Base-by-base conservation (phyloP, 2,113 vertebrate genomes). In the Rostratula benghalensis region DNA sequence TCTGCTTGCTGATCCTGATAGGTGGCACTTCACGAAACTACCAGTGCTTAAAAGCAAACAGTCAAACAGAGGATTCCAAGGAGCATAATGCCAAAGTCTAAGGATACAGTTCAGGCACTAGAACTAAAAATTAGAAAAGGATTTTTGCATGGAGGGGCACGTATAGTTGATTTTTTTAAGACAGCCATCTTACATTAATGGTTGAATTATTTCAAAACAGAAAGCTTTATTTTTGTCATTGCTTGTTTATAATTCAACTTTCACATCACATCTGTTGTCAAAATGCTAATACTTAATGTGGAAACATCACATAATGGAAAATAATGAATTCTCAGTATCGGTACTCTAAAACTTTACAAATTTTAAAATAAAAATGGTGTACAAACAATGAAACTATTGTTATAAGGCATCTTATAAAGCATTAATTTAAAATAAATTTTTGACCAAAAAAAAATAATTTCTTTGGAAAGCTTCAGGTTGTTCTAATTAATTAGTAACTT, bases 311-410 rank as follows among this genome's bases (percentile, higher is more conserved):
- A 48, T 48, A 87, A 50, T 7, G 28, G 27, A 89, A 83, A 83
- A 60, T 30, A 20, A 43, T 19, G 65, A n/a, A 54, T 53, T 82
- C 48, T 89, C 50, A 48, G 28, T 83, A 56, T 80, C 22, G 25
- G 13, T 56, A 84, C 63, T 45, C 43, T 75, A 30, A 21, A 4
- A 37, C 67, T 85, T 87, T 19, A 8, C n/a, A 33, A 92, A 94
- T 90, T 84, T 87, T 18, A 7, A n/a, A 92, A 94, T 90, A 89
- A 94, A 95, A 91, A 41, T 17, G 6, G 10, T 76, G 19, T 75
- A 35, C 37, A 53, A 81, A 53, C 81, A 76, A 39, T 17, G 39
- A 22, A 51, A 27, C n/a, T 63, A 3, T 33, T 56, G 64, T 88
- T 51, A 16, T 13, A 27, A 60, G 16, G 7, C 20, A 56, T 45